Evolutionary conservation across 2,888 invertebrate genomes (phyloP).

Genomic region (Eucriotettix oculatus): DNA sequence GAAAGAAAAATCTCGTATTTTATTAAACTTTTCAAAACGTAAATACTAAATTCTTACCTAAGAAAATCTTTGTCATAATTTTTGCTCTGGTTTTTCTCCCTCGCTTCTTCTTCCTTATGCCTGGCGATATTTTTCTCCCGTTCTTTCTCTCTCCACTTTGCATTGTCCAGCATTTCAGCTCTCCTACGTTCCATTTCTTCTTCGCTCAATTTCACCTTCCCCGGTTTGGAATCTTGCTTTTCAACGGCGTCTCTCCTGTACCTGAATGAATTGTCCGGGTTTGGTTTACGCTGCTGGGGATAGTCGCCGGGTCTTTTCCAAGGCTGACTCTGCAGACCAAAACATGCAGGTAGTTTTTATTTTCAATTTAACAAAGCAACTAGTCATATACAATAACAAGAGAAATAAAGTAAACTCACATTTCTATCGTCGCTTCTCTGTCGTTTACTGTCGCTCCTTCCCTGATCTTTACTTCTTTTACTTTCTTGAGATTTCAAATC

Average conservation of each 20-base stretch:
- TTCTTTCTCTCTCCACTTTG: slow-evolving; percentile 29
- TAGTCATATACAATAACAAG: too few relatives aligned
- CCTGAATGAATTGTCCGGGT: too few relatives aligned
- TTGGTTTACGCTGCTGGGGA: too few relatives aligned
- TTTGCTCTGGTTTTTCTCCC: slow-evolving; percentile 27
- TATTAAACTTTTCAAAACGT: neutral
- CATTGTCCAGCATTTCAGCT: slow-evolving; percentile 72
- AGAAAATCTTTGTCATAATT: slow-evolving; percentile 21
- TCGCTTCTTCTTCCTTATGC: slow-evolving; percentile 40
- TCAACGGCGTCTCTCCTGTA: neutral
- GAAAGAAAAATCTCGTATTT: too few relatives aligned
- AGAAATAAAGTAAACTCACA: neutral
- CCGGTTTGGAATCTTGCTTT: slow-evolving; percentile 1
- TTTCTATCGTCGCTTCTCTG: slow-evolving; percentile 1
- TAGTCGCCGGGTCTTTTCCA: too few relatives aligned
- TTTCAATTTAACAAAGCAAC: too few relatives aligned
- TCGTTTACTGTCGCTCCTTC: neutral
- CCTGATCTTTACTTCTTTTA: slow-evolving; percentile 3
- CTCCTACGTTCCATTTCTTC: slow-evolving; percentile 52
- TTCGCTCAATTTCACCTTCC: slow-evolving; percentile 29
- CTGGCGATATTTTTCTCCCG: slow-evolving; percentile 43
- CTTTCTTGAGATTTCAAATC: neutral
- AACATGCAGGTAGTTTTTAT: too few relatives aligned
- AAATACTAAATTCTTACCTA: neutral
- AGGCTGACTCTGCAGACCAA: too few relatives aligned